Base-by-base conservation (phyloP, 2,113 vertebrate species). In the Coracopsis vasa region DNA sequence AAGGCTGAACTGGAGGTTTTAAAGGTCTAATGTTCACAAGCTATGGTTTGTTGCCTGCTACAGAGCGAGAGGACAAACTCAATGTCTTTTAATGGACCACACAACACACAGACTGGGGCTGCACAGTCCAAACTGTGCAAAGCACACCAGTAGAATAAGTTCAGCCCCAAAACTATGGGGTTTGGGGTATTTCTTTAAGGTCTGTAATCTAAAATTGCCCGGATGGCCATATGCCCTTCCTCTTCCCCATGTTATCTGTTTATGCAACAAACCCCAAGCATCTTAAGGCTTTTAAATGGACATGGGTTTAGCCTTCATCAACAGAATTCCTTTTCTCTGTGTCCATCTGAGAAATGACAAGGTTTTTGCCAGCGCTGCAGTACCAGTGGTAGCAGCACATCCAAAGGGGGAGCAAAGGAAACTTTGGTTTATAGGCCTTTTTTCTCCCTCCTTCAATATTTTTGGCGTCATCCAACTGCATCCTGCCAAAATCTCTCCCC, bases 401-500 rank as follows among this genome's bases (percentile, higher is more conserved):
- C 64, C 67, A 70, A 84, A 60, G 45, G 33, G 39, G 10, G 3
- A 81, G 51, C 23, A 56, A 78, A 67, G 81, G 7, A 12, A 70
- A 17, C 50, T 48, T 47, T 56, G 20, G 8, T n/a, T 91, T 35
- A 60, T 3, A 87, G 65, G 15, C 33, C 47, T 82, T 80, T 79
- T 45, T 44, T 14, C 72, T 56, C 60, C 18, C 50, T 62, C 62
- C 39, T 77, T 41, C 73, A 27, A 2, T 24, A 65, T 19, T 86
- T 89, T 13, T 90, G 77, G 86, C 78, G 31, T 23, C 12, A 64
- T n/a, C 15, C 28, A 73, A 65, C 37, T 4, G 9, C 1, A 1
- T n/a, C 42, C 45, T 94, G 91, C 82, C 94, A 78, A 88, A 84
- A 86, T 23, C 51, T 53, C 69, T 81, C 94, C 77, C 72, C 80